Percentiles rank a stretch among this genome's conserved stretches.
Conservation (phyloP, 2,113 vertebrate genomes). For the Dryoscopus gambensis region DNA sequence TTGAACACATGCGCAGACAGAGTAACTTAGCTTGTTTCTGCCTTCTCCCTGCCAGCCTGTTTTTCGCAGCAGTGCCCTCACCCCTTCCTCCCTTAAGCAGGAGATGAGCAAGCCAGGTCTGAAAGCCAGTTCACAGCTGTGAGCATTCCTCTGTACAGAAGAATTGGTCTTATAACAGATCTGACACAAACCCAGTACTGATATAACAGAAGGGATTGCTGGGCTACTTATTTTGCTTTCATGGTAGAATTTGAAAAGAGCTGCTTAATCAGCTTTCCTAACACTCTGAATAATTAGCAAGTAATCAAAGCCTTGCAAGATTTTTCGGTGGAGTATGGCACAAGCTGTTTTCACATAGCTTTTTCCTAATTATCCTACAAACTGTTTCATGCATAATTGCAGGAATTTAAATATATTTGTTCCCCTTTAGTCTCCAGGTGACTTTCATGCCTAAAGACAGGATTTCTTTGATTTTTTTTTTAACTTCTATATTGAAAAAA, state of each 20-base stretch:
- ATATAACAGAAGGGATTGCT: not conserved
- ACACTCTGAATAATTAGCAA: slow-evolving; percentile 41
- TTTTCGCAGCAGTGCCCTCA: not conserved
- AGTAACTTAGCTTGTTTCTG: too few species aligned
- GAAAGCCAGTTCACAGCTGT: not conserved
- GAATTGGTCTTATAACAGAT: not conserved
- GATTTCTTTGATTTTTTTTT: not conserved
- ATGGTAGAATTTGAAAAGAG: slow-evolving; percentile 28
- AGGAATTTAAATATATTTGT: slow-evolving; percentile 33
- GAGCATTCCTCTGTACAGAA: not conserved
- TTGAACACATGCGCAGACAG: not conserved
- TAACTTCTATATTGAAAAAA: not conserved
- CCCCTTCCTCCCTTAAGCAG: not conserved
- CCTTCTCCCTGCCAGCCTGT: not conserved
- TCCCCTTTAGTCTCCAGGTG: slow-evolving; percentile 3
- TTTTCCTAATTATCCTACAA: slow-evolving; percentile 13
- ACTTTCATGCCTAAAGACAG: not conserved
- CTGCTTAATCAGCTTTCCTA: slow-evolving; percentile 51
- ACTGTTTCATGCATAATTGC: slow-evolving; percentile 10
- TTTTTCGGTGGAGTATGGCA: not conserved
- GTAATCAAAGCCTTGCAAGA: slow-evolving; percentile 39
- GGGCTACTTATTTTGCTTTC: slow-evolving; percentile 17
- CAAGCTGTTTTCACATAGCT: not conserved
- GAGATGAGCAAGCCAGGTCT: not conserved
- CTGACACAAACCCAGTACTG: not conserved